phyloP scores from a whole-genome alignment of 2,888 invertebrate genomes.

The Macrosoma leucophasiata region DNA sequence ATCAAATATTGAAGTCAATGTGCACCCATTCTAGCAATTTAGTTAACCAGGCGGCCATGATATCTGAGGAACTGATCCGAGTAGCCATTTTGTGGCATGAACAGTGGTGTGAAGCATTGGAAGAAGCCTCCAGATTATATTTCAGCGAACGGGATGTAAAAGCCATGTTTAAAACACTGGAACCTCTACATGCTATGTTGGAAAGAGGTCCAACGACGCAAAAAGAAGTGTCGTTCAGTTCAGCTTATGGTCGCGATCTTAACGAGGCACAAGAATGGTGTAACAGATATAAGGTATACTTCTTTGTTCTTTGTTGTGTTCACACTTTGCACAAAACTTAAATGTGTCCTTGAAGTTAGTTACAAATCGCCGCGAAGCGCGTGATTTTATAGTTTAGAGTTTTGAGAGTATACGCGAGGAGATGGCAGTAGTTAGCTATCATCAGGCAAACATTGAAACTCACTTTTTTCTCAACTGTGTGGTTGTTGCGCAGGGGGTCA shows the following conservation, averaged over 20 bases:
- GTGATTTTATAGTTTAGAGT: too few relatives aligned
- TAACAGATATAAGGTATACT: slow-evolving; percentile 85
- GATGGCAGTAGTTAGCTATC: too few relatives aligned
- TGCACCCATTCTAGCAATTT: slow-evolving; percentile 93
- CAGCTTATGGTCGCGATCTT: slow-evolving; percentile 96
- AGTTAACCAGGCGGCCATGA: slow-evolving; percentile 97
- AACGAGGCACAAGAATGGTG: slow-evolving; percentile 98
- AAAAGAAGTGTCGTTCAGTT: slow-evolving; percentile 97
- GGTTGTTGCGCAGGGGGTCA: too few relatives aligned
- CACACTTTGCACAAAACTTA: too few relatives aligned
- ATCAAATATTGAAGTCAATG: slow-evolving; percentile 96
- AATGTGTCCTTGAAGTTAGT: too few relatives aligned
- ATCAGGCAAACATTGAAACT: too few relatives aligned
- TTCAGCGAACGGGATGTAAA: slow-evolving; percentile 97
- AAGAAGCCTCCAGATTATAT: slow-evolving; percentile 94
- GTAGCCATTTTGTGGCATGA: slow-evolving; percentile 99
- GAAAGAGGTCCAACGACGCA: slow-evolving; percentile 95
- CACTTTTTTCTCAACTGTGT: too few relatives aligned
- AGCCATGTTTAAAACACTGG: slow-evolving; percentile 97
- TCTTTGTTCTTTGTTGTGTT: background rate
- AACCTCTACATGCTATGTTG: slow-evolving; percentile 95
- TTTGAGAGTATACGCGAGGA: too few relatives aligned
- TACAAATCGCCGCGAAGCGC: too few relatives aligned
- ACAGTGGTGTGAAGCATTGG: slow-evolving; percentile 98
- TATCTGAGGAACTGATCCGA: slow-evolving; percentile 96